Conservation (phyloP, 2,888 invertebrate species). For the Eretmocerus hayati region DNA sequence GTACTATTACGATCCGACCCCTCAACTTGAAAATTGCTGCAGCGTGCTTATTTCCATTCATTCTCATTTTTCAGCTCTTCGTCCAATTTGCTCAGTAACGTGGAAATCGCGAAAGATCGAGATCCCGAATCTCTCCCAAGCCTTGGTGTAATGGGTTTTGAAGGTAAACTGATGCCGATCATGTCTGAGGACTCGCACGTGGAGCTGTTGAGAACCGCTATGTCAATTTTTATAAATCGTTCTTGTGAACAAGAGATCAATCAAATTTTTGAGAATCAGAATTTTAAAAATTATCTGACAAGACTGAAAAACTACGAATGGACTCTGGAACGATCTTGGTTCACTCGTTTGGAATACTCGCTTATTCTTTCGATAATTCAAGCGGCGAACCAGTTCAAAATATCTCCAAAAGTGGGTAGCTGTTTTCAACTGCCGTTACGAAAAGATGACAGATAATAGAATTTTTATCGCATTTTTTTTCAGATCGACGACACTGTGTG, state of each 20-base stretch:
- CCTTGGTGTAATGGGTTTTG: slow-evolving; percentile 46
- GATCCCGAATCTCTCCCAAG: slow-evolving; percentile 48
- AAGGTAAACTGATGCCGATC: slow-evolving; percentile 49
- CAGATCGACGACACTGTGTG: slow-evolving; percentile 27
- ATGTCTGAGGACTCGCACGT: slow-evolving; percentile 47
- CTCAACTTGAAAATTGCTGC: not conserved
- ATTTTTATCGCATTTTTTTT: not conserved
- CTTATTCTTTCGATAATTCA: slow-evolving; percentile 32
- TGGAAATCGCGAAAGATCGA: slow-evolving; percentile 40
- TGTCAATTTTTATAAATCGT: slow-evolving; percentile 27
- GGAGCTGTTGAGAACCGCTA: slow-evolving; percentile 43
- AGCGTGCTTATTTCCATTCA: too few relatives aligned
- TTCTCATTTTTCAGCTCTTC: slow-evolving; percentile 39
- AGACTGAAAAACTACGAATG: slow-evolving; percentile 32
- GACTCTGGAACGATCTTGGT: slow-evolving; percentile 40
- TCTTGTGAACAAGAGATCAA: slow-evolving; percentile 25
- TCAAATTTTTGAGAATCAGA: slow-evolving; percentile 24
- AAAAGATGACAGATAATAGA: too few relatives aligned
- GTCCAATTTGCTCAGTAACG: slow-evolving; percentile 50
- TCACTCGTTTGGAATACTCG: slow-evolving; percentile 36
- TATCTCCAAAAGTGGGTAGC: not conserved
- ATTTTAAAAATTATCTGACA: slow-evolving; percentile 34
- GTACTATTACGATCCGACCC: slow-evolving; percentile 25
- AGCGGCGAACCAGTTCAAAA: slow-evolving; percentile 25
- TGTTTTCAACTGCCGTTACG: too few relatives aligned